Conservation (phyloP, 2,888 invertebrate species). For the Conomelus anceps region DNA sequence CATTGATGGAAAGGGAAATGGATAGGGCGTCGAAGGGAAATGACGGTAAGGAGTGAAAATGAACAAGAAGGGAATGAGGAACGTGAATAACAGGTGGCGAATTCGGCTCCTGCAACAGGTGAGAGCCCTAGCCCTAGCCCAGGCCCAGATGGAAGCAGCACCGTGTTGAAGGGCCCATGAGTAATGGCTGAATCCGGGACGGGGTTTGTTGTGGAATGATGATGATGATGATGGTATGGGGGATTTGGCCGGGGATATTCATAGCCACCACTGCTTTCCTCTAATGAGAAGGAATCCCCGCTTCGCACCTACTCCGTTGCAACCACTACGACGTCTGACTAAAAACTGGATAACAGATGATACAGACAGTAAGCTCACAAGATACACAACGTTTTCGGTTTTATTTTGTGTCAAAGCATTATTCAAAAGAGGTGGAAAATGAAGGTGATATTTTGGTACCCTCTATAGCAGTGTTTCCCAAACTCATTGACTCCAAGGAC, state of each 20-base stretch:
- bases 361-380: not conserved
- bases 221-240: not conserved
- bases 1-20: not conserved
- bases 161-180: not conserved
- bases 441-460: too few species aligned
- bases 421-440: not conserved
- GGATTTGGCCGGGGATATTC: not conserved
- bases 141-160: not conserved
- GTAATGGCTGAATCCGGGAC: not conserved
- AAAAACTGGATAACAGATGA: not conserved
- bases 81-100: not conserved
- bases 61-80: not conserved
- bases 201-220: not conserved
- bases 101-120: not conserved
- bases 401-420: not conserved
- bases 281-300: not conserved
- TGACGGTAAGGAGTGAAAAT: too few species aligned
- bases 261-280: not conserved
- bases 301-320: not conserved
- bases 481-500: too few species aligned
- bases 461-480: too few species aligned
- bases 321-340: too few species aligned
- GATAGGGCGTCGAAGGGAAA: too few species aligned
- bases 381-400: not conserved
- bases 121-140: not conserved